These are phyloP conservation scores for Morpho helenor DNA, from an alignment of 2,888 invertebrate species.

Conservation along the genomic window DNA sequence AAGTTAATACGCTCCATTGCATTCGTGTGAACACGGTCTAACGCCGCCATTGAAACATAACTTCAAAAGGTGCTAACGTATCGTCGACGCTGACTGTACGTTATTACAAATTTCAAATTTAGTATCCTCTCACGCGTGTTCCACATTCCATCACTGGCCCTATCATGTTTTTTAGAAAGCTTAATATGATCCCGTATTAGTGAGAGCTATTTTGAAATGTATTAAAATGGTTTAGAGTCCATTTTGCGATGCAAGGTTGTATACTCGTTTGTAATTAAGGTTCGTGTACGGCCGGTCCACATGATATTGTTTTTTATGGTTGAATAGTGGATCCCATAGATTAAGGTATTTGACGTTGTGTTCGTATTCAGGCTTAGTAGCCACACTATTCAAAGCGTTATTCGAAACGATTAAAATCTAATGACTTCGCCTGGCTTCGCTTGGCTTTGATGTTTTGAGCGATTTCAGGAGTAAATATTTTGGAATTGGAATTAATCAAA, in stretches of 20 bases:
- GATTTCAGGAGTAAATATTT: no score
- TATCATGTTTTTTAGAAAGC: conserved; percentile 72
- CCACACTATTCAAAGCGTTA: conserved; percentile 16
- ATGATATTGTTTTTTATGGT: conserved; percentile 73
- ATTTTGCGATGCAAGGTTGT: conserved; percentile 25
- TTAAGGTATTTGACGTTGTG: conserved; percentile 51
- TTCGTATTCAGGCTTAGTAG: conserved; percentile 26
- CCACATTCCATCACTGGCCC: conserved; percentile 67
- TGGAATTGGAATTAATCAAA: no score
- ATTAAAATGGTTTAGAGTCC: conserved; percentile 24
- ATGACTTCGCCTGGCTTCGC: conserved; percentile 23
- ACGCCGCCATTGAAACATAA: conserved; percentile 11
- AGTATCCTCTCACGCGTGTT: conserved; percentile 49
- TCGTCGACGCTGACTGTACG: conserved; percentile 27
- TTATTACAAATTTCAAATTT: conserved; percentile 39
- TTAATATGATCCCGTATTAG: conserved; percentile 42
- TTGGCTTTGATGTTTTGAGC: conserved; percentile 1
- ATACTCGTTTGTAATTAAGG: conserved; percentile 62
- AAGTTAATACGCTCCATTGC: conserved; percentile 8
- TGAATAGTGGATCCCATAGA: conserved; percentile 66
- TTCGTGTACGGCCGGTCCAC: conserved; percentile 55
- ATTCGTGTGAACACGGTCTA: conserved; percentile 6
- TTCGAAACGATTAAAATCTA: conserved; percentile 23
- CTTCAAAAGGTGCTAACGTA: conserved; percentile 19
- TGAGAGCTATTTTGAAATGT: conserved; percentile 32